phyloP scores from a whole-genome alignment of 2,888 invertebrate species.

The Serripes groenlandicus region DNA sequence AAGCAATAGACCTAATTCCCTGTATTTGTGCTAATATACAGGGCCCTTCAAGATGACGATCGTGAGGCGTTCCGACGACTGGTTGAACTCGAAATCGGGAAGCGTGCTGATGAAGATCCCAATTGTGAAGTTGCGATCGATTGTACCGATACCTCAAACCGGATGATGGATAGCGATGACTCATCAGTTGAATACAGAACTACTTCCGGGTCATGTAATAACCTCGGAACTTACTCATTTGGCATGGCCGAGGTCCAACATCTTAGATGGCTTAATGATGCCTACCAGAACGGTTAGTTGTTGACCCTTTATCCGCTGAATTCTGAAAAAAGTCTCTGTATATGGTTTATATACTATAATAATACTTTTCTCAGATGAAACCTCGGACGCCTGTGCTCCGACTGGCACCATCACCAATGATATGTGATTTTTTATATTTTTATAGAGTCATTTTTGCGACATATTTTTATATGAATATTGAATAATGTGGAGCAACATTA shows the following conservation, averaged over 20 bases:
- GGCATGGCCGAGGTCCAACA: constrained; percentile 87
- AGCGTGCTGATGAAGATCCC: constrained; percentile 21
- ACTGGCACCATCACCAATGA: too few relatives aligned
- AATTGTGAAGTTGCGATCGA: constrained; percentile 37
- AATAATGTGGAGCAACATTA: too few relatives aligned
- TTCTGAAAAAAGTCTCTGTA: too few relatives aligned
- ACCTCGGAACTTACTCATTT: constrained; percentile 95
- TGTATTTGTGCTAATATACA: not conserved
- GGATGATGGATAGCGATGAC: constrained; percentile 7
- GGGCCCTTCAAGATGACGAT: not conserved
- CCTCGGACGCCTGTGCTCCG: too few relatives aligned
- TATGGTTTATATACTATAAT: too few relatives aligned
- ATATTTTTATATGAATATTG: too few relatives aligned
- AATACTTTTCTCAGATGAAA: too few relatives aligned
- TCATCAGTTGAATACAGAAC: constrained; percentile 89
- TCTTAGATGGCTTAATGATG: constrained; percentile 20
- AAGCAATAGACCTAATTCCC: not conserved
- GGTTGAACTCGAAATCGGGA: not conserved
- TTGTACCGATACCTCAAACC: constrained; percentile 80
- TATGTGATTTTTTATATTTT: too few relatives aligned
- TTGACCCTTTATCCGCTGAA: too few relatives aligned
- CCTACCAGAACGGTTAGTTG: constrained; percentile 38
- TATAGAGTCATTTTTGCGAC: too few relatives aligned
- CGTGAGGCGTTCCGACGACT: not conserved
- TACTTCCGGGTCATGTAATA: constrained; percentile 98